Evolutionary conservation across 1,140 invertebrate species (phyloP), one percentile per base, ranked within the genome.

Genomic region (Sitobion miscanthi): DNA sequence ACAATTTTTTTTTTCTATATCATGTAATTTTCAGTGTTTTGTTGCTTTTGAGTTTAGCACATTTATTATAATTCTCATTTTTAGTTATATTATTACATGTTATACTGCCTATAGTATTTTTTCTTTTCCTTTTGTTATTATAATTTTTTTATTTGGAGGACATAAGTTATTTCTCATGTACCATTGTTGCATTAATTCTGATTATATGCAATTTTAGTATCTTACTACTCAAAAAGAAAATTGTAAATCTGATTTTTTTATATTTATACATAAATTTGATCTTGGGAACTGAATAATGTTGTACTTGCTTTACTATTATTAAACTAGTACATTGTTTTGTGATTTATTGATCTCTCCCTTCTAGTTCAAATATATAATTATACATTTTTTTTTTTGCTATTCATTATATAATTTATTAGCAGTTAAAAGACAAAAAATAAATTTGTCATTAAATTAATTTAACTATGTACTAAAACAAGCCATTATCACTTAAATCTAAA

Each of bases 281-380:
- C 30, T 88, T 88, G 86, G 86, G 86, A 89, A 89, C 52, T 89
- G 88, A 89, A 89, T 25, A 57, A 89, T 57, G 38, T 54, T 89
- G 52, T 88, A 89, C 88, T 47, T 88, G 86, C 47, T 88, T 88
- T 89, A 89, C 38, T 42, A 42, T 57, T 42, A 42, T 89, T 20
- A 23, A 42, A n/a, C 4, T 42, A 89, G 88, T 89, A 42, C 52
- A 54, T 45, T 57, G n/a, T 87, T 87, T 87, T 87, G 35, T n/a
- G 88, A 54, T 88, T 11, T 89, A 89, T 89, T 89, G 88, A 89
- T 89, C 88, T 89, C 88, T 89, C 52, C 88, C 52, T 30, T 89
- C 88, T 89, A 89, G 88, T 89, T 89, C 49, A 89, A 57, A 89
- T 89, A 47, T 89, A 38, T 57, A 89, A 57, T 89, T 89, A 21